A percentile compares a stretch with the other conserved stretches of the same genome.
These are phyloP conservation scores for Oreochromis mossambicus DNA, from an alignment of 2,797 vertebrate species.

Conservation along the genomic window DNA sequence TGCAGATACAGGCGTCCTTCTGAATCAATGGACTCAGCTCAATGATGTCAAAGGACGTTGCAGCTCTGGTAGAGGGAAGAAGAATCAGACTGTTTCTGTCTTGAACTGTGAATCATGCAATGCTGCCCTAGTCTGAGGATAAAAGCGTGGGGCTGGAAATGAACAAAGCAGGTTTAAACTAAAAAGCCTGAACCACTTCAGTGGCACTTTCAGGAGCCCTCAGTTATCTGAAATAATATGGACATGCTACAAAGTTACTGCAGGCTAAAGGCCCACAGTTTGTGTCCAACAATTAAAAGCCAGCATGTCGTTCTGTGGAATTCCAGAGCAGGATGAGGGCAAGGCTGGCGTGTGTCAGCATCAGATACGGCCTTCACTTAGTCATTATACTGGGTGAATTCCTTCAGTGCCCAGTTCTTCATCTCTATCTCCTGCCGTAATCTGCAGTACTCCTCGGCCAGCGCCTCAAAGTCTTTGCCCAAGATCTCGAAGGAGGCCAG, in stretches of 20 bases:
- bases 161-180: background rate
- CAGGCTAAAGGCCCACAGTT: background rate
- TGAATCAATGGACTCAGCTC: background rate
- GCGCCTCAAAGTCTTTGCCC: conserved; percentile 80
- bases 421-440: conserved; percentile 76
- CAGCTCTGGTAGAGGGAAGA: background rate
- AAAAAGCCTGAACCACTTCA: background rate
- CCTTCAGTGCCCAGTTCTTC: conserved; percentile 82
- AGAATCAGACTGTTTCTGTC: background rate
- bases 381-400: conserved; percentile 68
- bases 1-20: background rate
- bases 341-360: background rate
- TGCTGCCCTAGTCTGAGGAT: background rate
- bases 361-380: conserved; percentile 6
- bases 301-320: background rate
- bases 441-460: conserved; percentile 82
- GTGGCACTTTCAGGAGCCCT: background rate
- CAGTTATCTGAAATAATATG: background rate
- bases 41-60: fast-evolving
- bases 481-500: conserved; percentile 83
- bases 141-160: background rate
- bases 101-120: background rate
- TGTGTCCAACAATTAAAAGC: background rate
- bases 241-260: background rate
- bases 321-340: background rate